A percentile compares a stretch with the other conserved stretches of the same genome.
Conservation (phyloP, 2,797 vertebrate genomes). For the Eulemur rubriventer region DNA sequence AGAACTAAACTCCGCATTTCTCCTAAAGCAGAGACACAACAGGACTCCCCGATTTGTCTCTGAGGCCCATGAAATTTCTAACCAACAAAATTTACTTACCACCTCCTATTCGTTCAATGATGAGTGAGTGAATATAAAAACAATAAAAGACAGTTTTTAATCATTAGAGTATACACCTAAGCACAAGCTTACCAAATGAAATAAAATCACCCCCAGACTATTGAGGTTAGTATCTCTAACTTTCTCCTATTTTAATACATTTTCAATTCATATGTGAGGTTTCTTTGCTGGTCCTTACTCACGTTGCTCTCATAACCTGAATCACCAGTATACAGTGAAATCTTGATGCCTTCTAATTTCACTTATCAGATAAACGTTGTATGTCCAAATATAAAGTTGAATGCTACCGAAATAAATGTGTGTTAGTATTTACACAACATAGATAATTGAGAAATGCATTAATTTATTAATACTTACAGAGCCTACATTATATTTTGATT, state of each 20-base stretch:
- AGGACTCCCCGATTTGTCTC: background rate
- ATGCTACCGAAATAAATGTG: background rate
- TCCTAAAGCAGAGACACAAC: background rate
- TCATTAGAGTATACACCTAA: background rate
- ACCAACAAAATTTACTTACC: background rate
- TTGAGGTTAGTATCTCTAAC: background rate
- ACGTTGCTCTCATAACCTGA: background rate
- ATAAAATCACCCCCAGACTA: background rate
- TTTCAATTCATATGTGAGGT: background rate
- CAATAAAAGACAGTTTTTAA: constrained; percentile 26
- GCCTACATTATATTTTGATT: background rate
- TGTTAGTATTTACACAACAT: background rate
- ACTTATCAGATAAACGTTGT: background rate
- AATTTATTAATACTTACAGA: background rate
- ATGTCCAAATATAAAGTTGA: background rate
- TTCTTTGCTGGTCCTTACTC: background rate
- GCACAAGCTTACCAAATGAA: background rate
- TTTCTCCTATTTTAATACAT: background rate
- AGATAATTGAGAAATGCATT: background rate
- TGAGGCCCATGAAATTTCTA: background rate
- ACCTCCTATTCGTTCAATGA: background rate
- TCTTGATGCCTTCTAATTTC: background rate
- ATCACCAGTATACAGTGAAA: background rate
- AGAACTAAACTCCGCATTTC: background rate
- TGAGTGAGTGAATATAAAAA: background rate